Percentiles rank a stretch among this genome's conserved stretches.
Evolutionary conservation across 2,797 vertebrate genomes (phyloP).

Genomic region (Carapus acus): DNA sequence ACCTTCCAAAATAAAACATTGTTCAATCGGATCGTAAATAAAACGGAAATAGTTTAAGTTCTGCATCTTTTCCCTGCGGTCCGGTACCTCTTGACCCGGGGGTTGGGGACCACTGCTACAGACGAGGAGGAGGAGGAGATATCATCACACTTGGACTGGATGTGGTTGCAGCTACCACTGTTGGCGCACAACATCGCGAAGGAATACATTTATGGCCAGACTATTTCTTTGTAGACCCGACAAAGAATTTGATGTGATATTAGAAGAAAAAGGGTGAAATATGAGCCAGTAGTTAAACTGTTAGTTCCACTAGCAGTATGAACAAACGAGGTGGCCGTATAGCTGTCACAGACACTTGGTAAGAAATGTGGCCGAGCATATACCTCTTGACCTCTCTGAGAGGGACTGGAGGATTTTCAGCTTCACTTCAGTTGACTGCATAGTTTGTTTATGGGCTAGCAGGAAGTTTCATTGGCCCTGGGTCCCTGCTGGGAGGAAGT

Average conservation of each 20-base stretch:
- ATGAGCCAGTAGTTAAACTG: constrained; percentile 49
- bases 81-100: too few relatives aligned
- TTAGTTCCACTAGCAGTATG: constrained; percentile 42
- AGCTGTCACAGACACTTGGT: constrained; percentile 56
- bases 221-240: constrained; percentile 6
- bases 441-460: constrained; percentile 67
- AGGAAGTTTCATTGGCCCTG: constrained; percentile 60
- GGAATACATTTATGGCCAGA: constrained; percentile 31
- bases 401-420: constrained; percentile 64
- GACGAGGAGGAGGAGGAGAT: too few relatives aligned
- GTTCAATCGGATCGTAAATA: too few relatives aligned
- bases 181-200: constrained; percentile 17
- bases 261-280: constrained; percentile 26
- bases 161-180: not conserved
- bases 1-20: too few relatives aligned
- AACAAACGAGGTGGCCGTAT: constrained; percentile 53
- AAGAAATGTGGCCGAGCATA: constrained; percentile 56
- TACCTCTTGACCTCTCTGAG: constrained; percentile 65
- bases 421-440: constrained; percentile 64
- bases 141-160: too few relatives aligned
- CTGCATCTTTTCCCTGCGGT: too few relatives aligned
- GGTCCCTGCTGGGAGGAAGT: constrained; percentile 59
- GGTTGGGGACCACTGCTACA: too few relatives aligned
- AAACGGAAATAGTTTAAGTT: too few relatives aligned
- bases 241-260: constrained; percentile 15